Percentiles rank a stretch among this genome's conserved stretches.
Conservation (phyloP, 1,140 invertebrate genomes). For the Penaeus indicus region DNA sequence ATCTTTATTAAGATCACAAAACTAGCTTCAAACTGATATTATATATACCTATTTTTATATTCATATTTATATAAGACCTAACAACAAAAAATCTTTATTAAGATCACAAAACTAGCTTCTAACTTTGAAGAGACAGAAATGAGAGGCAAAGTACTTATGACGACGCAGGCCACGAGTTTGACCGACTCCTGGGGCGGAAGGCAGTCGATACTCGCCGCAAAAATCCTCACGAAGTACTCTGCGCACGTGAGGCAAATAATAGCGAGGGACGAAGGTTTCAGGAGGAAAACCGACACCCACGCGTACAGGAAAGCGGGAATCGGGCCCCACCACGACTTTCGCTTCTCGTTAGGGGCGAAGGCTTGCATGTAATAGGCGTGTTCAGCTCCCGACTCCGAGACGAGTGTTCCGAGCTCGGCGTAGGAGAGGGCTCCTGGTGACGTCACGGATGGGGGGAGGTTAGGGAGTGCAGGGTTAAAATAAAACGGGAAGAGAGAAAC, state of each 20-base stretch:
- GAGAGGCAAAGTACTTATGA: slow-evolving; percentile 52
- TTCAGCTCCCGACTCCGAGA: slow-evolving; percentile 84
- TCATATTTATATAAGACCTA: background rate
- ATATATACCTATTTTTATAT: too few relatives aligned
- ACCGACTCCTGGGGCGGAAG: slow-evolving; percentile 77
- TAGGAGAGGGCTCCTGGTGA: slow-evolving; percentile 66
- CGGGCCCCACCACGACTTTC: slow-evolving; percentile 73
- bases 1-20: background rate
- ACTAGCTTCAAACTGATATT: background rate
- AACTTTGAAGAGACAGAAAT: background rate
- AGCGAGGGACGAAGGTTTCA: slow-evolving; percentile 90
- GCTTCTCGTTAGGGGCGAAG: slow-evolving; percentile 70
- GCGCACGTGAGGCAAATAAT: slow-evolving; percentile 86
- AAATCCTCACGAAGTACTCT: slow-evolving; percentile 82
- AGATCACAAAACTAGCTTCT: background rate
- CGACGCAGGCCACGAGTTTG: slow-evolving; percentile 48
- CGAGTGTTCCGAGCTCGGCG: slow-evolving; percentile 68
- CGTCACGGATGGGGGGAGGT: too few relatives aligned
- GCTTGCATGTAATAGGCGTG: slow-evolving; percentile 85
- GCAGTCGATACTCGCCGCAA: slow-evolving; percentile 82
- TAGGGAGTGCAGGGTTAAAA: too few relatives aligned
- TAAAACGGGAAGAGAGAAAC: too few relatives aligned
- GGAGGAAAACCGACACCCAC: slow-evolving; percentile 83
- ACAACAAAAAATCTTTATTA: background rate
- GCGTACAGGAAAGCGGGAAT: slow-evolving; percentile 84